A percentile compares a stretch with the other conserved stretches of the same genome.
These are phyloP conservation scores for Salminus brasiliensis DNA, from an alignment of 2,113 vertebrate genomes.

Conservation along the genomic window DNA sequence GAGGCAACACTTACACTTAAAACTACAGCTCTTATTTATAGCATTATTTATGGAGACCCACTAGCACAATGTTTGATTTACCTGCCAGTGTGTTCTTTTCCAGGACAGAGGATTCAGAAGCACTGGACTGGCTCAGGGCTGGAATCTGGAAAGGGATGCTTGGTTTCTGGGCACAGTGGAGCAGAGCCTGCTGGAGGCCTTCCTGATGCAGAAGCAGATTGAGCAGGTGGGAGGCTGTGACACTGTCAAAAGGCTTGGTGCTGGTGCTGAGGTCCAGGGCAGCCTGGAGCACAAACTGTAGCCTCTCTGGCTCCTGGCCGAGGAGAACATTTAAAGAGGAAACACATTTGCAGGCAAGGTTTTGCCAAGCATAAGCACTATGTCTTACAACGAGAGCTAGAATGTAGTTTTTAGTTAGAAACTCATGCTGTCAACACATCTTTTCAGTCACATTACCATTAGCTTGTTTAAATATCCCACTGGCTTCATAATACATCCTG, in stretches of 20 bases:
- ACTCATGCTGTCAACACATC: background rate
- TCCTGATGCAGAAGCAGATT: constrained; percentile 83
- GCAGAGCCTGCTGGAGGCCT: constrained; percentile 70
- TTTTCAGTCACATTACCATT: background rate
- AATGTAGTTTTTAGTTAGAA: no score
- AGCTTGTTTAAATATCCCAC: background rate
- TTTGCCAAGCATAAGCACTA: background rate
- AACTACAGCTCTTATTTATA: background rate
- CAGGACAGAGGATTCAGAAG: constrained; percentile 59
- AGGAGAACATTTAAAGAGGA: background rate
- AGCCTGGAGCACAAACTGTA: constrained; percentile 78
- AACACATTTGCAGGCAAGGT: background rate
- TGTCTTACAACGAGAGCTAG: background rate
- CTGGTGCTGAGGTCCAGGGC: constrained; percentile 90
- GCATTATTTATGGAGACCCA: background rate
- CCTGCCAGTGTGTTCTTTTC: constrained; percentile 88
- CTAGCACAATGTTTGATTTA: constrained; percentile 53
- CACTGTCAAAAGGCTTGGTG: constrained; percentile 91
- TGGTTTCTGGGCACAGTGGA: constrained; percentile 63
- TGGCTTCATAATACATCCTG: no score
- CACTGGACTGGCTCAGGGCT: constrained; percentile 30
- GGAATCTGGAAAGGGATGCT: constrained; percentile 51
- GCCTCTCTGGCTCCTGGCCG: constrained; percentile 72
- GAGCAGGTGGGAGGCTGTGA: constrained; percentile 89
- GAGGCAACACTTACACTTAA: no score